Percentiles rank a stretch among this genome's conserved stretches.
These are phyloP conservation scores for Heliconius himera DNA, from an alignment of 1,140 invertebrate species.

Conservation along the genomic window DNA sequence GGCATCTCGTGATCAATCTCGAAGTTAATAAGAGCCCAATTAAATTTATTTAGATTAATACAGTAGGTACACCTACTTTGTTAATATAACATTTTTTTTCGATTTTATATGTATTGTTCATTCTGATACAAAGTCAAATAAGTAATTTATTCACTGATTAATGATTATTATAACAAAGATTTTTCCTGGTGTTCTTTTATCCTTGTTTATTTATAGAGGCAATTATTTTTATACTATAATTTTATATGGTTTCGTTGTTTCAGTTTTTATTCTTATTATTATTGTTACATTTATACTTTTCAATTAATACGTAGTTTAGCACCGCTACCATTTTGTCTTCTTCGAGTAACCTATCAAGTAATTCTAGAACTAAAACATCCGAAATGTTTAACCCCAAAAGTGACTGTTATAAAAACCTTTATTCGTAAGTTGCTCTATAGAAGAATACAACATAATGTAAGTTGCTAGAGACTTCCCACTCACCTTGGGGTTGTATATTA, in stretches of 20 bases:
- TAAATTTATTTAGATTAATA: too few species aligned
- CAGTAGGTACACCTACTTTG: neutral
- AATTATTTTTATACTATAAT: neutral
- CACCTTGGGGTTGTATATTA: constrained; percentile 66
- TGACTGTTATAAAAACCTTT: neutral
- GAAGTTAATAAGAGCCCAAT: too few species aligned
- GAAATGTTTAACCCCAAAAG: neutral
- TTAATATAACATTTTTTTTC: neutral
- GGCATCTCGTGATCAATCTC: too few species aligned
- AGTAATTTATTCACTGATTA: neutral
- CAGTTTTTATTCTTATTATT: neutral
- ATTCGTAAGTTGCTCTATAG: neutral
- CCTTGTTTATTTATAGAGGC: neutral
- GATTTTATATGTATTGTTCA: neutral
- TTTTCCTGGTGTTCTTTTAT: neutral
- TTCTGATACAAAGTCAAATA: neutral
- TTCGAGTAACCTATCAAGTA: neutral
- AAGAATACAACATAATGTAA: constrained; percentile 26
- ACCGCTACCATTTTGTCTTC: neutral
- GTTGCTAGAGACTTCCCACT: constrained; percentile 58
- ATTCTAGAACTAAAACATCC: too few species aligned
- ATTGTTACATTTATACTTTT: neutral
- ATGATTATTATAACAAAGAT: neutral
- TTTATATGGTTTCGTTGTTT: neutral
- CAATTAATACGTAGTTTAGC: neutral